phyloP scores from a whole-genome alignment of 2,797 vertebrate species.

The Sciurus carolinensis region DNA sequence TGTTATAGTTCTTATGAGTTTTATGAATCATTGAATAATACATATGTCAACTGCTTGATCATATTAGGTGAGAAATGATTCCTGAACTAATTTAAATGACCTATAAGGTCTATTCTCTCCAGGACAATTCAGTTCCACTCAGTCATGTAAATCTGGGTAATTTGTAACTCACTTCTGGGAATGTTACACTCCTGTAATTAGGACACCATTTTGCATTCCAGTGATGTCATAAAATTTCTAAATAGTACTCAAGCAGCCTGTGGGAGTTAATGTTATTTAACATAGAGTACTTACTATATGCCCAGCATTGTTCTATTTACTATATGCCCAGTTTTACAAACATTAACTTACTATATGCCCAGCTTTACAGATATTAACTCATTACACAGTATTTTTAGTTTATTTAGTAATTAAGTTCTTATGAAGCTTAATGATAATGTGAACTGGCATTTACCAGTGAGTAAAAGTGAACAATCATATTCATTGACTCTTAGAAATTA shows the following conservation, averaged over 20 bases:
- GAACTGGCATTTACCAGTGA: constrained; percentile 37
- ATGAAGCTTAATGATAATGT: constrained; percentile 14
- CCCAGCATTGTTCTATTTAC: background rate
- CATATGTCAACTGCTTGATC: background rate
- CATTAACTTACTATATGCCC: constrained; percentile 10
- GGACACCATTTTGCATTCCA: constrained; percentile 60
- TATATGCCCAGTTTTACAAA: background rate
- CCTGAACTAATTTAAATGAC: constrained; percentile 57
- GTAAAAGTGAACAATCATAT: constrained; percentile 46
- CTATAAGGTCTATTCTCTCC: constrained; percentile 37
- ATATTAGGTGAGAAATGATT: background rate
- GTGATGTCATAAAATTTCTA: constrained; percentile 72
- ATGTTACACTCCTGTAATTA: constrained; percentile 55
- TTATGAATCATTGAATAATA: constrained; percentile 19
- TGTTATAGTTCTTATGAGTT: background rate
- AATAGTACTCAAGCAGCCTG: constrained; percentile 44
- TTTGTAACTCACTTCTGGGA: constrained; percentile 53
- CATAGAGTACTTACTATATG: constrained; percentile 35
- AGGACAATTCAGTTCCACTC: constrained; percentile 37
- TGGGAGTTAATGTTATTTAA: constrained; percentile 57
- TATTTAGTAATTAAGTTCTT: constrained; percentile 27
- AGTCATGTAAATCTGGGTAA: constrained; percentile 64
- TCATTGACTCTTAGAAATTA: constrained; percentile 57
- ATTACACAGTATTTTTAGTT: constrained; percentile 2
- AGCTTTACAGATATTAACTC: constrained; percentile 55